phyloP scores from a whole-genome alignment of 2,888 invertebrate genomes.

The Physocephala rufipes region DNA sequence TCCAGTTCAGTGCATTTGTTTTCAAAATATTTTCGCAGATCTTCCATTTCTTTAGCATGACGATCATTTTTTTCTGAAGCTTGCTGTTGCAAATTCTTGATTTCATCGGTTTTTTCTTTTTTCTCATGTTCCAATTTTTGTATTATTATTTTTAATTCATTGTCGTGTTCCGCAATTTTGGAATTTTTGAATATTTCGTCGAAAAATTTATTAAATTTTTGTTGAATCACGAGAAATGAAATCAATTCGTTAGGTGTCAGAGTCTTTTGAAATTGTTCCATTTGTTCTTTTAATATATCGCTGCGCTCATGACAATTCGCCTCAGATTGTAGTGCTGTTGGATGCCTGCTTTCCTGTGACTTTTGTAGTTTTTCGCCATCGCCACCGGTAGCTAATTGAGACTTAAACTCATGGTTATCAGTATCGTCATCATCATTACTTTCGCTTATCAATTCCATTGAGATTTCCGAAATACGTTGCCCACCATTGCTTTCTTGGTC shows the following conservation, averaged over 20 bases:
- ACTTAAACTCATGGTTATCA: conserved; percentile 62
- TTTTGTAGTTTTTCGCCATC: conserved; percentile 58
- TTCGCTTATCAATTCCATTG: conserved; percentile 65
- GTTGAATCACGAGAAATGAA: conserved; percentile 66
- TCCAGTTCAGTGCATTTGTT: conserved; percentile 82
- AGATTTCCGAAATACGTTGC: conserved; percentile 64
- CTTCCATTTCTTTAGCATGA: conserved; percentile 81
- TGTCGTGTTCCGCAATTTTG: conserved; percentile 58
- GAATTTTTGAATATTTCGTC: conserved; percentile 69
- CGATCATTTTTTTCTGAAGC: conserved; percentile 72
- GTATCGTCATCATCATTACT: conserved; percentile 53
- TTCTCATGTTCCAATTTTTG: conserved; percentile 70
- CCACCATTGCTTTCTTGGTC: conserved; percentile 62
- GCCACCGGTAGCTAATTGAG: conserved; percentile 60
- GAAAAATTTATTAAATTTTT: conserved; percentile 69
- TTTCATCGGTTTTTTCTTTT: conserved; percentile 68
- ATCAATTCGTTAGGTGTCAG: conserved; percentile 62
- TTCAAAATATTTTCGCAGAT: conserved; percentile 81
- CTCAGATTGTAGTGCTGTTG: conserved; percentile 51
- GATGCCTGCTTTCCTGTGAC: conserved; percentile 60
- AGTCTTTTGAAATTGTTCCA: conserved; percentile 63
- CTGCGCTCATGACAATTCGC: conserved; percentile 38
- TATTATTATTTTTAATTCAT: conserved; percentile 57
- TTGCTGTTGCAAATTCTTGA: conserved; percentile 67
- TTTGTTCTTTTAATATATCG: conserved; percentile 59